Evolutionary conservation across 2,888 invertebrate species (phyloP).

Genomic region (Euproctis similis): DNA sequence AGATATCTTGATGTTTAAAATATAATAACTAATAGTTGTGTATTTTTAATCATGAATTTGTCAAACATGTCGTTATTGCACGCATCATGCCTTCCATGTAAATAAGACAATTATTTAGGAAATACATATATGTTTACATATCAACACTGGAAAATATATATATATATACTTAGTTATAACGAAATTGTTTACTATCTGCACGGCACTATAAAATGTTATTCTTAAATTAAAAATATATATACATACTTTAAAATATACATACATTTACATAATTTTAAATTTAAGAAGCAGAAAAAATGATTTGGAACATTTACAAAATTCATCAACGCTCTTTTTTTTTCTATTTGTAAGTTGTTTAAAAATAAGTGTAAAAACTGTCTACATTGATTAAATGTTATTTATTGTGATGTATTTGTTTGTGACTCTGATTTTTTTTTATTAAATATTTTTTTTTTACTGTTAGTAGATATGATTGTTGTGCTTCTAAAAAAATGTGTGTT

Average conservation of each 20-base stretch:
- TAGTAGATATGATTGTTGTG: slow-evolving; percentile 22
- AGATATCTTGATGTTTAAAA: slow-evolving; percentile 17
- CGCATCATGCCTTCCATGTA: slow-evolving; percentile 69
- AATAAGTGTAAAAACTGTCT: slow-evolving; percentile 22
- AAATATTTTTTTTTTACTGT: slow-evolving; percentile 13
- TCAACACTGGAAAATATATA: slow-evolving; percentile 17
- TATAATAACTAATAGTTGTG: no score
- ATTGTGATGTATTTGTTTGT: slow-evolving; percentile 10
- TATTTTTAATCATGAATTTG: slow-evolving; percentile 30
- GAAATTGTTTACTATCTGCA: slow-evolving; percentile 18
- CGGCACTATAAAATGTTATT: slow-evolving; percentile 20
- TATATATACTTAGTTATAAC: slow-evolving; percentile 16
- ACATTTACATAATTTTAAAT: no score
- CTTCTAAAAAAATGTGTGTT: slow-evolving; percentile 38
- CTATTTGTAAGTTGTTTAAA: no score
- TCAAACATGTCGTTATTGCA: slow-evolving; percentile 35
- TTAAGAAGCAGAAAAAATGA: no score
- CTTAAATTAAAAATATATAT: slow-evolving; percentile 9
- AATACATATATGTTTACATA: slow-evolving; percentile 21
- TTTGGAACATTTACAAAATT: no score
- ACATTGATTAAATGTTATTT: slow-evolving; percentile 15
- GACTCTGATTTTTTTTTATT: slow-evolving; percentile 7
- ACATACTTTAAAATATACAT: no score
- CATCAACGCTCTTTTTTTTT: no score
- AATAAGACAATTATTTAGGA: slow-evolving; percentile 43